Base-by-base conservation (phyloP, 2,113 vertebrate genomes). In the Canis aureus region DNA sequence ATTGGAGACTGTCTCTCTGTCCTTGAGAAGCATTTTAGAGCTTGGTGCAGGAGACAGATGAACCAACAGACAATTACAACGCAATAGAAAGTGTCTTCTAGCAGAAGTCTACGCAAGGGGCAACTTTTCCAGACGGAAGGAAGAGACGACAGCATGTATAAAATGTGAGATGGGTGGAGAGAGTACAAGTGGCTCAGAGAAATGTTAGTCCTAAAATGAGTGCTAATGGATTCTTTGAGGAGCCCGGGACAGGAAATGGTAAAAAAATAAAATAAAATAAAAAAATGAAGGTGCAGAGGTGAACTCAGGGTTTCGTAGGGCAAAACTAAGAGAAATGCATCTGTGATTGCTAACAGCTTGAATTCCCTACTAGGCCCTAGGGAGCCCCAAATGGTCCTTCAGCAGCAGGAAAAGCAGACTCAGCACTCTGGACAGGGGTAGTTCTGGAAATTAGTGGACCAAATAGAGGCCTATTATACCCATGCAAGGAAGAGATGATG, bases 21-120 rank as follows among this genome's bases (percentile, higher is more conserved):
- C 49, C 80, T 96, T 43, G n/a, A 90, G 43, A 91, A 96, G 60
- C 59, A 78, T 78, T 94, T 88, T 82, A 81, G 90, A 95, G 66
- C 57, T 43, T 57, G 16, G 53, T 67, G 7, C 62, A 89, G 29
- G 64, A 96, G 67, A 95, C 38, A 83, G 81, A 64, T 92, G 43
- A 43, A 73, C 35, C 38, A 91, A 80, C 35, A 69, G 62, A 76
- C 23, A 71, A 92, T 78, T 85, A 84, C 23, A 91, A 29, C 73
- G 49, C 32, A 59, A 38, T 73, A 81, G 43, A 29, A 94, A 88
- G 1, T 16, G 16, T n/a, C 11, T 59, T 71, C 69, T 73, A 71
- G 62, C 32, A 71, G 84, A 73, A 71, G 3, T 35, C 64, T 29
- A 51, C 12, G 38, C 20, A 92, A 55, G 85, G 57, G 88, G 25